phyloP scores from a whole-genome alignment of 2,888 invertebrate species.

The Nasonia oneida region DNA sequence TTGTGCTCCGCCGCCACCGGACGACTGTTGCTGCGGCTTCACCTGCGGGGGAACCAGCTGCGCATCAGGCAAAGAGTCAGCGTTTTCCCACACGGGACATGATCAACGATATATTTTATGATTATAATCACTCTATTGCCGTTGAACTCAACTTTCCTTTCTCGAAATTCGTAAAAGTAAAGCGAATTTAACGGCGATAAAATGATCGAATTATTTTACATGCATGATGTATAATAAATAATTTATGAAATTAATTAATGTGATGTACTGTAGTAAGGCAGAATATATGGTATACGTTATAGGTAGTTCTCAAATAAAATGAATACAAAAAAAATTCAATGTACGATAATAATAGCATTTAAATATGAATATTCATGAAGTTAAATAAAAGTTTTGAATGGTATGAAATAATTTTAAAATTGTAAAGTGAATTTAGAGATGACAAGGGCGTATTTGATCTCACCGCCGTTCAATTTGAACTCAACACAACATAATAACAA shows the following conservation, averaged over 20 bases:
- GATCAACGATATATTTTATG: constrained; percentile 54
- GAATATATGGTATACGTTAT: not conserved
- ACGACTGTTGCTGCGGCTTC: constrained; percentile 89
- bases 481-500: not conserved
- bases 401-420: not conserved
- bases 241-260: constrained; percentile 14
- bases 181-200: constrained; percentile 11
- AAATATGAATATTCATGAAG: not conserved
- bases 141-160: constrained; percentile 4
- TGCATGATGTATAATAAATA: constrained; percentile 30
- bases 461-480: not conserved
- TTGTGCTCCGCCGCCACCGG: constrained; percentile 76
- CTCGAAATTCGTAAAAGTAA: not conserved
- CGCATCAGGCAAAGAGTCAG: constrained; percentile 80
- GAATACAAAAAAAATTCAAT: not conserved
- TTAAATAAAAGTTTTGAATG: not conserved
- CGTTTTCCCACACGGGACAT: constrained; percentile 65
- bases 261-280: not conserved
- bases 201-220: constrained; percentile 8
- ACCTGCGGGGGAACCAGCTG: constrained; percentile 83
- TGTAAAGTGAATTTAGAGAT: not conserved
- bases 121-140: constrained; percentile 10
- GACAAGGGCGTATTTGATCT: constrained; percentile 13
- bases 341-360: not conserved
- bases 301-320: not conserved